Percentiles rank a stretch among this genome's conserved stretches.
Evolutionary conservation across 1,140 invertebrate genomes (phyloP).

Genomic region (Trichomalopsis sarcophagae): DNA sequence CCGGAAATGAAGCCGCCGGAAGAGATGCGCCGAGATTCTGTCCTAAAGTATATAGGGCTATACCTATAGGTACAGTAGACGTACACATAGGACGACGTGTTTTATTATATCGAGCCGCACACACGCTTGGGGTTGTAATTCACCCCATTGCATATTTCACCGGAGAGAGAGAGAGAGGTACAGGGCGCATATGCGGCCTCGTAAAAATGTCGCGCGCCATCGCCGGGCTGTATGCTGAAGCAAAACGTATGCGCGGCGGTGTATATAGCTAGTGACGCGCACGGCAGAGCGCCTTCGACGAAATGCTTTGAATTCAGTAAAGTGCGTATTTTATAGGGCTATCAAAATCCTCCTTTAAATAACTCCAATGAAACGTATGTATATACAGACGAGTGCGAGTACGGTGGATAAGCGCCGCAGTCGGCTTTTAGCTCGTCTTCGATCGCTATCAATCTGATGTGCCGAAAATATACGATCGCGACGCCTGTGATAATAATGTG

Average conservation of each 20-base stretch:
- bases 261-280: neutral
- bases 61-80: neutral
- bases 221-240: too few relatives aligned
- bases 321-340: constrained; percentile 7
- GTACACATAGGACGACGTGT: neutral
- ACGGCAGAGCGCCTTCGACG: neutral
- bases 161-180: too few relatives aligned
- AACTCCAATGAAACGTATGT: neutral
- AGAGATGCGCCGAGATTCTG: constrained; percentile 22
- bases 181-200: neutral
- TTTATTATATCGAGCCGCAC: neutral
- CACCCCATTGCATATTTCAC: neutral
- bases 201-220: constrained; percentile 11
- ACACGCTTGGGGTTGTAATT: neutral
- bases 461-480: too few relatives aligned
- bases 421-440: neutral
- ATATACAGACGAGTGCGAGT: neutral
- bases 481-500: too few relatives aligned
- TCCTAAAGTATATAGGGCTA: neutral
- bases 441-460: neutral
- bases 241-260: neutral
- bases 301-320: constrained; percentile 10
- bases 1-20: constrained; percentile 5
- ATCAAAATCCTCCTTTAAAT: constrained; percentile 21
- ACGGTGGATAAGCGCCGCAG: neutral